phyloP scores from a whole-genome alignment of 2,797 vertebrate genomes.

The Paedocypris micromegethes region DNA sequence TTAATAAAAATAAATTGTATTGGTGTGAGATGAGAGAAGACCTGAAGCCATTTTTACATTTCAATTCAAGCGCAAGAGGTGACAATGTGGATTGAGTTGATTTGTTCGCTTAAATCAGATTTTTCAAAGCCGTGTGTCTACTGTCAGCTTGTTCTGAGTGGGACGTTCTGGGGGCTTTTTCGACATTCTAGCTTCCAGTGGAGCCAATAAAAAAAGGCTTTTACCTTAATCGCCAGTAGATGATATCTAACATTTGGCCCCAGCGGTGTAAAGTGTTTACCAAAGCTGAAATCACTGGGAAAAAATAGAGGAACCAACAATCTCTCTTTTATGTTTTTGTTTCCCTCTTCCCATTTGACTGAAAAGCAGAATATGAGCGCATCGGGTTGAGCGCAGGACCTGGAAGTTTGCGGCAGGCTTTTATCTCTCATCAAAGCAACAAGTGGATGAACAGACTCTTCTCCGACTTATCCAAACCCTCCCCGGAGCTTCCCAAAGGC shows the following conservation, averaged over 20 bases:
- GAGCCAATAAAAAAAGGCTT: slow-evolving; percentile 75
- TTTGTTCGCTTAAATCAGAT: slow-evolving; percentile 63
- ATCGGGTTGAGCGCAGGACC: slow-evolving; percentile 68
- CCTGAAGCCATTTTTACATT: slow-evolving; percentile 3
- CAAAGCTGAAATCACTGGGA: slow-evolving; percentile 53
- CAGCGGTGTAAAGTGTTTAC: slow-evolving; percentile 59
- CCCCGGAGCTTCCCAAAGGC: slow-evolving; percentile 58
- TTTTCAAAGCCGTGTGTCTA: slow-evolving; percentile 58
- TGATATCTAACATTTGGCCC: slow-evolving; percentile 60
- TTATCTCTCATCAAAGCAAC: slow-evolving; percentile 85
- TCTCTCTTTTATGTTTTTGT: slow-evolving; percentile 36
- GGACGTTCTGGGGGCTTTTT: slow-evolving; percentile 49
- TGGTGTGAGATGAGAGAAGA: not conserved
- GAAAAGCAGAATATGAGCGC: slow-evolving; percentile 60
- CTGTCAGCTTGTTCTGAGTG: slow-evolving; percentile 51
- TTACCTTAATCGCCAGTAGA: slow-evolving; percentile 70
- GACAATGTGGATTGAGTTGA: slow-evolving; percentile 54
- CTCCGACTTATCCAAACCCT: slow-evolving; percentile 41
- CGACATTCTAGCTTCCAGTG: slow-evolving; percentile 59
- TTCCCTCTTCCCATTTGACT: slow-evolving; percentile 13
- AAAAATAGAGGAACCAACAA: slow-evolving; percentile 12
- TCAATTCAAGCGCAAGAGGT: slow-evolving; percentile 35
- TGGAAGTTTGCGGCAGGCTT: slow-evolving; percentile 73
- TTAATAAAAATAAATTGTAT: not conserved
- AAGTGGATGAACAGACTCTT: slow-evolving; percentile 83